These are phyloP conservation scores for Coelinius sp. DNA, from an alignment of 2,888 invertebrate species.

Conservation along the genomic window DNA sequence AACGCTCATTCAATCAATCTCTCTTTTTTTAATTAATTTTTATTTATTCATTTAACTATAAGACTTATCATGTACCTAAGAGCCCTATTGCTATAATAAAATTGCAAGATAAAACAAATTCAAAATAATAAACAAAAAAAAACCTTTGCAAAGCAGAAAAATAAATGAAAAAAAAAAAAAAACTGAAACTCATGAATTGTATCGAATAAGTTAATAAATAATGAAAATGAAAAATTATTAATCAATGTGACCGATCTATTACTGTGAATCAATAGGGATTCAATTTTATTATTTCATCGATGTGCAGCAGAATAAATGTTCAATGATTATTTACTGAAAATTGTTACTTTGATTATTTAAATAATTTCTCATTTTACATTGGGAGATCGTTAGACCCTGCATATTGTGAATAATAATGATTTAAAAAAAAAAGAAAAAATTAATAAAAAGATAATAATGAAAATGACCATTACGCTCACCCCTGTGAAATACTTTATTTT, in stretches of 20 bases:
- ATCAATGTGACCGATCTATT: slow-evolving; percentile 49
- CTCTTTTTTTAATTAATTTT: background rate
- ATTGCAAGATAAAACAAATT: background rate
- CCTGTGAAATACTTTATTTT: slow-evolving; percentile 12
- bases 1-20: slow-evolving; percentile 38
- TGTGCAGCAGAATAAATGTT: slow-evolving; percentile 43
- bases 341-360: no score
- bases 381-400: slow-evolving; percentile 5
- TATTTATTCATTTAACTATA: slow-evolving; percentile 6
- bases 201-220: slow-evolving; percentile 53
- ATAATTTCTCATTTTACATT: slow-evolving; percentile 32
- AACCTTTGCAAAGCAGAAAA: slow-evolving; percentile 33
- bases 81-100: slow-evolving; percentile 20
- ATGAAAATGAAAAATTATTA: slow-evolving; percentile 46
- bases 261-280: slow-evolving; percentile 55
- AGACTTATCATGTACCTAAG: slow-evolving; percentile 34
- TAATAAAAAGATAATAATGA: slow-evolving; percentile 11
- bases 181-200: slow-evolving; percentile 26
- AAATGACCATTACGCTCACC: slow-evolving; percentile 19
- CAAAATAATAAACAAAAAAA: slow-evolving; percentile 21
- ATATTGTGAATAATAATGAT: background rate
- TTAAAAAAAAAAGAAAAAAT: background rate
- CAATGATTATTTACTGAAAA: slow-evolving; percentile 43
- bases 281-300: slow-evolving; percentile 48
- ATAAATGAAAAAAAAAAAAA: slow-evolving; percentile 41